Percentiles rank a stretch among this genome's conserved stretches.
These are phyloP conservation scores for Podiceps cristatus DNA, from an alignment of 2,113 vertebrate genomes.

Conservation along the genomic window DNA sequence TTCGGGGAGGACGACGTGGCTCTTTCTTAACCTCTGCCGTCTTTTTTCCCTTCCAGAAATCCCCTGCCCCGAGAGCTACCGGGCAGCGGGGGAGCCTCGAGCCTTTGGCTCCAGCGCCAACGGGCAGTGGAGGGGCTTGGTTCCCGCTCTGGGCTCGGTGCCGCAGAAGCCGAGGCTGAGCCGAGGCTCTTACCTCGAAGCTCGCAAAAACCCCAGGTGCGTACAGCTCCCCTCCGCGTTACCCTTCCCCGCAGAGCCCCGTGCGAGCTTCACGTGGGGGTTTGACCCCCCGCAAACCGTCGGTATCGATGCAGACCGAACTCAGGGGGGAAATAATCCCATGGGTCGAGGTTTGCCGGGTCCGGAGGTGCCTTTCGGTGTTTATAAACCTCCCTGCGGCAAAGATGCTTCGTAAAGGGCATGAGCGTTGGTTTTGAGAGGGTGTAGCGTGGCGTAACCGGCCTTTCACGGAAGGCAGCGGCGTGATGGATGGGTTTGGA, in stretches of 20 bases:
- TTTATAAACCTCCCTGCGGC: neutral
- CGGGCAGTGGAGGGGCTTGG: constrained; percentile 76
- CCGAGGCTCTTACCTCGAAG: constrained; percentile 74
- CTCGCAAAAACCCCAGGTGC: constrained; percentile 73
- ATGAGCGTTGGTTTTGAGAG: rapidly evolving
- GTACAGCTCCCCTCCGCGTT: neutral
- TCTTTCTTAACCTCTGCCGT: rapidly evolving
- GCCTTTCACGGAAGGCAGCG: rapidly evolving
- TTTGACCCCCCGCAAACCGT: rapidly evolving
- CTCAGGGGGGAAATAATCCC: rapidly evolving
- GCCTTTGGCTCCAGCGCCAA: constrained; percentile 68
- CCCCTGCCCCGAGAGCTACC: constrained; percentile 50
- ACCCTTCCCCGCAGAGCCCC: rapidly evolving
- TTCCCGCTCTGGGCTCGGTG: neutral
- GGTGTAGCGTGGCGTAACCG: rapidly evolving
- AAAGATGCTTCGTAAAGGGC: rapidly evolving
- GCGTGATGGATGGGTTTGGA: rapidly evolving
- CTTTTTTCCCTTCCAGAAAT: constrained; percentile 37
- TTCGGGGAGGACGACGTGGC: too few species aligned
- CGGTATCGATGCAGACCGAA: rapidly evolving
- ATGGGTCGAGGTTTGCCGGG: rapidly evolving
- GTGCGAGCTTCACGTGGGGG: rapidly evolving
- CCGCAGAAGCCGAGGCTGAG: constrained; percentile 71
- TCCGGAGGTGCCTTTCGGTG: rapidly evolving
- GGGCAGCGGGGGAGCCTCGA: constrained; percentile 8